Conservation (phyloP, 1,140 invertebrate species). For the Doryteuthis pealeii region DNA sequence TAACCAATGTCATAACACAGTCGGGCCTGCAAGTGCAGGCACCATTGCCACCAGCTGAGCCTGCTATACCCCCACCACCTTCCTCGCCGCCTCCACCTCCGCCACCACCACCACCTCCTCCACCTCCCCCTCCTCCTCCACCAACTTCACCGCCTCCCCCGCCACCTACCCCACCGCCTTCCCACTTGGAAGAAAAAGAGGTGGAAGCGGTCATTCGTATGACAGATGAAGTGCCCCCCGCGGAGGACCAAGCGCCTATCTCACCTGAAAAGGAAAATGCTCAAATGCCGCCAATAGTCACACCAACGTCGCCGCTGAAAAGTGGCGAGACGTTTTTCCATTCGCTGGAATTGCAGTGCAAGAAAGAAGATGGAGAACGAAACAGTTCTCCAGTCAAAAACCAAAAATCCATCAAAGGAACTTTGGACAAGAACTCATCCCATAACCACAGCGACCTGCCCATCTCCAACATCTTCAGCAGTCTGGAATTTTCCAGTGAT, state of each 20-base stretch:
- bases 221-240: too few relatives aligned
- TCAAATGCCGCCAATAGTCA: background rate
- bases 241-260: too few relatives aligned
- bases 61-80: background rate
- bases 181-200: too few relatives aligned
- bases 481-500: constrained; percentile 50
- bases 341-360: constrained; percentile 80
- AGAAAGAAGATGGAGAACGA: constrained; percentile 51
- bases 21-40: too few relatives aligned
- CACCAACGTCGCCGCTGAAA: background rate
- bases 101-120: background rate
- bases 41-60: too few relatives aligned
- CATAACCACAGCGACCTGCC: constrained; percentile 29
- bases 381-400: constrained; percentile 12
- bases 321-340: constrained; percentile 78
- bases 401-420: constrained; percentile 3
- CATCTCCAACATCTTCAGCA: constrained; percentile 49
- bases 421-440: background rate
- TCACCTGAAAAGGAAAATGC: too few relatives aligned
- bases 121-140: background rate
- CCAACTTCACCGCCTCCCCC: constrained; percentile 57
- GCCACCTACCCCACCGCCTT: too few relatives aligned
- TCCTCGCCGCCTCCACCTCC: background rate
- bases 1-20: too few relatives aligned
- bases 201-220: too few relatives aligned